Evolutionary conservation across 2,113 vertebrate species (phyloP).

Genomic region (Embiotoca jacksoni): DNA sequence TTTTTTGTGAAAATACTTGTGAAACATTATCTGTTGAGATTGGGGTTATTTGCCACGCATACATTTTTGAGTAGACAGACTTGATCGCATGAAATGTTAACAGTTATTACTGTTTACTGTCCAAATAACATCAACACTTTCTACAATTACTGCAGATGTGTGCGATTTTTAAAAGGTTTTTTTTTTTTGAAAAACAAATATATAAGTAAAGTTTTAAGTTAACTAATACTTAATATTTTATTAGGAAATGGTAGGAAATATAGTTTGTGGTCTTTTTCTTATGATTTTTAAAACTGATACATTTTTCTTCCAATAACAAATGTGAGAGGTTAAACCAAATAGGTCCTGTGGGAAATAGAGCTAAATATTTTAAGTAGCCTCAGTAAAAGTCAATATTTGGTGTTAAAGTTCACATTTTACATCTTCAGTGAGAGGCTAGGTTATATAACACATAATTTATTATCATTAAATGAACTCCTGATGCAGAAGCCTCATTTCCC

Average conservation of each 20-base stretch:
- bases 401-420: neutral
- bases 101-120: neutral
- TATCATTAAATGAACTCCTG: constrained; percentile 1
- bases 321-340: neutral
- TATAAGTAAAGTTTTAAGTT: too few relatives aligned
- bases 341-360: neutral
- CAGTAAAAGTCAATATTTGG: neutral
- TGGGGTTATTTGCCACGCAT: neutral
- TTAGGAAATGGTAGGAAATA: too few relatives aligned
- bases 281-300: too few relatives aligned
- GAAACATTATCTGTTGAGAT: neutral
- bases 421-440: neutral
- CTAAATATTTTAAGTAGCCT: neutral
- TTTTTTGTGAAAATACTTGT: neutral
- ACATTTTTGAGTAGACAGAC: neutral
- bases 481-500: neutral
- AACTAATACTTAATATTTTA: too few relatives aligned
- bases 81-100: neutral
- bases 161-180: too few relatives aligned
- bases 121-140: neutral
- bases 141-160: neutral
- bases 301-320: too few relatives aligned
- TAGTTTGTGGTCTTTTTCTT: too few relatives aligned
- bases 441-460: neutral
- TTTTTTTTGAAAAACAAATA: too few relatives aligned